Evolutionary conservation across 2,113 vertebrate species (phyloP), one percentile per base, ranked within the genome.

Genomic region (Benitochromis conjunctus): DNA sequence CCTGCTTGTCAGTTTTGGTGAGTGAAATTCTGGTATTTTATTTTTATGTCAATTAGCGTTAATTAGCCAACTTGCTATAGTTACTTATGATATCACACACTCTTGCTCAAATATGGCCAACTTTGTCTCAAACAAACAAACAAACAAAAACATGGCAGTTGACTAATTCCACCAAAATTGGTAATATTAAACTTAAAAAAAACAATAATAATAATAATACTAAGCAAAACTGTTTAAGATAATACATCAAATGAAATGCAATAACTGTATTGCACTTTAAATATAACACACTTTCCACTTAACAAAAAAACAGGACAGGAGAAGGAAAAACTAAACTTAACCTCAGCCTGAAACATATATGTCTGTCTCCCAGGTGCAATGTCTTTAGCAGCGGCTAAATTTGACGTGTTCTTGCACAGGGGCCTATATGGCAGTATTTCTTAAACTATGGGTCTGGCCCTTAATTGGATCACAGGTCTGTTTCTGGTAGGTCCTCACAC

Each of bases 391-490:
- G 89, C 58, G 9, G 66, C 89, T 81, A 36, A 14, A 57, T 69
- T 53, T 43, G 64, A 76, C 48, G 78, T 69, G 79, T 71, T 66
- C 69, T 46, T 64, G 62, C 16, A 26, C 7, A n/a, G 84, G 76
- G 51, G 76, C 54, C 87, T 86, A 7, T 24, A 78, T 56, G 87
- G 90, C 48, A 83, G 88, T 83, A 87, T 90, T 92, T 90, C 90
- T 89, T 26, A 83, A 83, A 86, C 82, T 87, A 76, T 7, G 58
- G 64, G 66, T 71, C 91, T 82, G 92, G 84, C n/a, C 82, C 34
- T 83, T 93, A 94, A 92, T 93, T 94, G 93, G 93, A 94, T 95
- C 93, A 94, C 89, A 88, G 88, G 82, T 89, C 86, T 92, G 90
- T 86, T 93, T 86, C 91, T 91, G 93, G 93, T 95, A 46, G 94